Conservation (phyloP, 1,140 invertebrate species). For the Plectrocnemia conspersa region DNA sequence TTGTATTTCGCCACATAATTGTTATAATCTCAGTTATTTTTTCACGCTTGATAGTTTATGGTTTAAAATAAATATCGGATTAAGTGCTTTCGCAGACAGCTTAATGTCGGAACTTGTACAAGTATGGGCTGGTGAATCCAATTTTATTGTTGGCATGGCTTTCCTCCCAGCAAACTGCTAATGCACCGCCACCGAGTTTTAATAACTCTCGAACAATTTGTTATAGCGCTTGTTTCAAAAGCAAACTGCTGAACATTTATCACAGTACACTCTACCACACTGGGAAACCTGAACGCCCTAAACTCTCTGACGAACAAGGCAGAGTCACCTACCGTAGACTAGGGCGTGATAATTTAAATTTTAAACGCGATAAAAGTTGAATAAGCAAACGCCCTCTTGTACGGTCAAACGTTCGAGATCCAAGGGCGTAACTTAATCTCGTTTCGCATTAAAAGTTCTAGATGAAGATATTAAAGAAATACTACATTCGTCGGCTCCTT, state of each 20-base stretch:
- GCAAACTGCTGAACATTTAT: background rate
- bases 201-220: constrained; percentile 10
- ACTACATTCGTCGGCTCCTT: too few species aligned
- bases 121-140: background rate
- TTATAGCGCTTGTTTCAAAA: constrained; percentile 1
- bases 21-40: too few species aligned
- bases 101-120: constrained; percentile 6
- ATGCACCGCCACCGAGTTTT: constrained; percentile 3
- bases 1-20: too few species aligned
- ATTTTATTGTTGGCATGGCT: constrained; percentile 8
- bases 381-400: too few species aligned
- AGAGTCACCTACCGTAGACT: background rate
- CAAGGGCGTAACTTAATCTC: too few species aligned
- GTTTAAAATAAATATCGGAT: too few species aligned
- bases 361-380: constrained; percentile 5
- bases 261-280: too few species aligned
- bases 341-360: constrained; percentile 4
- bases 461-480: too few species aligned
- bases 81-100: background rate
- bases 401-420: background rate
- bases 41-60: too few species aligned
- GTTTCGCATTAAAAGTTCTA: too few species aligned
- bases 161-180: background rate
- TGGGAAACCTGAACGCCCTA: too few species aligned
- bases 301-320: too few species aligned